Evolutionary conservation across 2,888 invertebrate genomes (phyloP), one percentile per base, ranked within the genome.

Genomic region (Meganola albula): DNA sequence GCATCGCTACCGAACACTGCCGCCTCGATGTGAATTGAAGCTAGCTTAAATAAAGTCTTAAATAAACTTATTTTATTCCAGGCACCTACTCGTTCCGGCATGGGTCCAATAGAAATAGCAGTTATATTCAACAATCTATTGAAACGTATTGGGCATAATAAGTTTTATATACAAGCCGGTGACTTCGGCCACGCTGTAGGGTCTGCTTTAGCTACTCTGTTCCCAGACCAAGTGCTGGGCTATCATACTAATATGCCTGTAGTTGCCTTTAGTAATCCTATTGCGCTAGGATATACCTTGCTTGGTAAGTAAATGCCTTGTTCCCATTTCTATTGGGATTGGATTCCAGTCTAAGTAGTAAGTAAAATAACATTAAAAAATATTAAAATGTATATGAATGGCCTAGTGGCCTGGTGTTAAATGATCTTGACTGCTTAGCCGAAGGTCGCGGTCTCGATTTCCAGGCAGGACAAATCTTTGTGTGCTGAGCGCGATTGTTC

Each of bases 121-220:
- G 80, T 88, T 0, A 60, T 92, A 1, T 74, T 93, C 49, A 85
- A 86, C 35, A 91, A 91, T 53, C 77, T 95, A 4, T 93, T 94
- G 93, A 57, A 82, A 7, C 80, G 92, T 3, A 63, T 95, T 0
- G 91, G 91, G 0, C 86, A 86, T 58, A 47, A 87, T 0, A 74
- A 84, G 36, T 95, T 88, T 70, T 92, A 90, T 56, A 67, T 90
- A 0, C 93, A 94, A 50, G 93, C 93, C 0, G 93, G 93, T 0
- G 93, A 93, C 60, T 89, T 91, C 85, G 95, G 95, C 0, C 79
- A 90, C 3, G 10, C 83, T 0, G 87, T 93, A 3, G 88, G 87
- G 0, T 71, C 87, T 0, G 58, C 79, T 10, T 77, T 94, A 74
- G 88, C 91, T 0, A 85, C 88, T 0, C 44, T 91, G 10, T 93